These are phyloP conservation scores for Cotesia vestalis DNA, from an alignment of 1,140 invertebrate genomes.

Conservation along the genomic window DNA sequence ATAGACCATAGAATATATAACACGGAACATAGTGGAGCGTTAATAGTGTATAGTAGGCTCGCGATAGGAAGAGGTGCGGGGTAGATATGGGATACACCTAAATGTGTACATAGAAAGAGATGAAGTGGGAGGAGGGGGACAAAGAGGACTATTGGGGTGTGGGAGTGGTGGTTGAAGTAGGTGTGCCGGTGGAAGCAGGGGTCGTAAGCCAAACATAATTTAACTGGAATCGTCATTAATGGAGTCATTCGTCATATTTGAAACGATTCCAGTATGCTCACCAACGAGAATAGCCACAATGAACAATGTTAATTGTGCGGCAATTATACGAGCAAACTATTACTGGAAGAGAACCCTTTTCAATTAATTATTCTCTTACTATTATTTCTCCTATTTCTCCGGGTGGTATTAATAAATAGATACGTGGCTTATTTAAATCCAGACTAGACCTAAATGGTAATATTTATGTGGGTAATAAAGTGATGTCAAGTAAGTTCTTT, in stretches of 20 bases:
- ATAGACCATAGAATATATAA: neutral
- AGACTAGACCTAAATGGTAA: too few species aligned
- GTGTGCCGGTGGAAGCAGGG: slow-evolving; percentile 27
- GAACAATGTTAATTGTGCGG: slow-evolving; percentile 24
- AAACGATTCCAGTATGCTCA: slow-evolving; percentile 22
- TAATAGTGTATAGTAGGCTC: too few species aligned
- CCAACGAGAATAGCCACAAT: slow-evolving; percentile 18
- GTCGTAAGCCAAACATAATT: slow-evolving; percentile 50
- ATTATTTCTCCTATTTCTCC: neutral
- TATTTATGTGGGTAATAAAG: too few species aligned
- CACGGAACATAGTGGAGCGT: too few species aligned
- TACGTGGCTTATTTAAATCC: too few species aligned
- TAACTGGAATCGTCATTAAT: slow-evolving; percentile 47
- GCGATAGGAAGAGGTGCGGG: too few species aligned
- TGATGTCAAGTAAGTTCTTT: too few species aligned
- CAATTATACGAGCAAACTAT: slow-evolving; percentile 11
- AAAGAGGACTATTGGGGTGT: slow-evolving; percentile 29
- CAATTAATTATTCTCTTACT: too few species aligned
- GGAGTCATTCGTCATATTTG: slow-evolving; percentile 44
- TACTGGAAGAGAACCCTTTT: neutral
- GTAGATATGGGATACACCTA: neutral
- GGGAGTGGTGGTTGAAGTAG: slow-evolving; percentile 37
- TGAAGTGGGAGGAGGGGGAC: slow-evolving; percentile 17
- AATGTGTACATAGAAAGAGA: neutral
- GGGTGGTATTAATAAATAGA: neutral